Conservation (phyloP, 2,113 vertebrate genomes). For the Cyanoramphus novaezelandiae region DNA sequence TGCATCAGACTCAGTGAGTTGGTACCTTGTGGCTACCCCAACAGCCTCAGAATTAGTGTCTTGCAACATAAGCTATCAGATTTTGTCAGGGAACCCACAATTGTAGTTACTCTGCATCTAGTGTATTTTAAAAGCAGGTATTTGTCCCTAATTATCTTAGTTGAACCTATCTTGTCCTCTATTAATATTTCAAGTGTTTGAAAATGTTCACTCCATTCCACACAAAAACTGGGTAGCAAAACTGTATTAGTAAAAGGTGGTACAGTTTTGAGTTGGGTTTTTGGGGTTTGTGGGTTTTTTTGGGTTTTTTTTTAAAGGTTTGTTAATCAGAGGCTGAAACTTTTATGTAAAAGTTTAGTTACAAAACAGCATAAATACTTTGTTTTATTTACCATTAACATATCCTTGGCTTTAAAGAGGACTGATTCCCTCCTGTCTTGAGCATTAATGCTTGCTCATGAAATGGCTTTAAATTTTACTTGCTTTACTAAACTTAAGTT, state of each 20-base stretch:
- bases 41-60: neutral
- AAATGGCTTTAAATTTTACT: neutral
- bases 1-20: accelerated
- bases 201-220: neutral
- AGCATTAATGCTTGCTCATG: neutral
- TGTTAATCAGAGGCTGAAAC: neutral
- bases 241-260: neutral
- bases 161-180: neutral
- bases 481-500: neutral
- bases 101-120: neutral
- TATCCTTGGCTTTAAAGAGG: neutral
- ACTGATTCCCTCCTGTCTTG: neutral
- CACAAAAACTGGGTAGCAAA: neutral
- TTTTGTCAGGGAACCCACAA: neutral
- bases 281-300: neutral
- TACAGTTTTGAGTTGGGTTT: neutral
- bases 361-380: neutral
- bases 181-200: neutral
- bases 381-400: neutral
- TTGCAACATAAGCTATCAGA: neutral
- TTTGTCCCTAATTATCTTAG: neutral
- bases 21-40: neutral
- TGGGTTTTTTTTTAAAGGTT: too few relatives aligned
- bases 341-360: neutral
- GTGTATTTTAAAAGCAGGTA: neutral